phyloP scores from a whole-genome alignment of 2,113 vertebrate species.

The Thalassarche chlororhynchos region DNA sequence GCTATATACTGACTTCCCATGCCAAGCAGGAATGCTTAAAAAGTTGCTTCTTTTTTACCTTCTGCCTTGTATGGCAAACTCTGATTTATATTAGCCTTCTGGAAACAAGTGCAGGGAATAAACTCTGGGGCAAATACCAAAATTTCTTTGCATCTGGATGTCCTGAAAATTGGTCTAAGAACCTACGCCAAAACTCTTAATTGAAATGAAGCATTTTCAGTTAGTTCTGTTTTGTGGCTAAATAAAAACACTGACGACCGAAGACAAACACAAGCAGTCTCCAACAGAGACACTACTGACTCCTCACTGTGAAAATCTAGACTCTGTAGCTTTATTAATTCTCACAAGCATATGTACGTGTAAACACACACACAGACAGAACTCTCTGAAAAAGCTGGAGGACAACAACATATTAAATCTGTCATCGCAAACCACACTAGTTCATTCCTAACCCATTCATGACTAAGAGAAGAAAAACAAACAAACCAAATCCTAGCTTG shows the following conservation, averaged over 20 bases:
- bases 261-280: not conserved
- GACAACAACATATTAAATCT: not conserved
- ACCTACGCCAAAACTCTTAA: not conserved
- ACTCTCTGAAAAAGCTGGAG: not conserved
- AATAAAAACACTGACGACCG: not conserved
- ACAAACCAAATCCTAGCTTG: not conserved
- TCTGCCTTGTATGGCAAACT: not conserved
- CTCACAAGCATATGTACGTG: not conserved
- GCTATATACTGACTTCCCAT: not conserved
- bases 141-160: not conserved
- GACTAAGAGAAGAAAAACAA: conserved; percentile 12
- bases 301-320: not conserved
- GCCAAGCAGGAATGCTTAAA: not conserved
- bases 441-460: conserved; percentile 33
- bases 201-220: not conserved
- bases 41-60: not conserved
- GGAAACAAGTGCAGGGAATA: not conserved
- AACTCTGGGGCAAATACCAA: not conserved
- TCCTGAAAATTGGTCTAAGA: not conserved
- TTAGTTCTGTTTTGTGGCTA: not conserved
- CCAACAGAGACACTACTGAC: not conserved
- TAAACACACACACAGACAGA: not conserved
- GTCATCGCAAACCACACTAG: not conserved
- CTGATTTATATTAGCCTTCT: not conserved
- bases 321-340: not conserved